A percentile compares a stretch with the other conserved stretches of the same genome.
Evolutionary conservation across 2,888 invertebrate genomes (phyloP).

Genomic region (Meteorus cinctellus): DNA sequence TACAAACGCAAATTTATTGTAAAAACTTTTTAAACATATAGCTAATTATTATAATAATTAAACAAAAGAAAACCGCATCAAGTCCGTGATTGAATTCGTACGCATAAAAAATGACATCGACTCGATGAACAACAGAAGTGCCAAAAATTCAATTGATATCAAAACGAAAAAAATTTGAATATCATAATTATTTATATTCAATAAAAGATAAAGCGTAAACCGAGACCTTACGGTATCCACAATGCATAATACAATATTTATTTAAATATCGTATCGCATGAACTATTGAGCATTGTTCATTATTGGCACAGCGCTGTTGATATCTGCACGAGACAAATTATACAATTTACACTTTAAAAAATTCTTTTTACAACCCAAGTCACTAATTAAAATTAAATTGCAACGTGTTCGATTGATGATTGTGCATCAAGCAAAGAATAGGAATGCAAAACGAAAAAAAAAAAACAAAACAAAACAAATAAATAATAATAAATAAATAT

Average conservation of each 20-base stretch:
- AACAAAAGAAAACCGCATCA: too few species aligned
- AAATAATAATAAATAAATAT: background rate
- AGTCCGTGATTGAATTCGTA: too few species aligned
- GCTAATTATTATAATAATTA: too few species aligned
- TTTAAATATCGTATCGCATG: constrained; percentile 50
- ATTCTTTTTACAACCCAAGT: background rate
- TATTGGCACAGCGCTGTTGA: constrained; percentile 41
- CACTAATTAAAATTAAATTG: background rate
- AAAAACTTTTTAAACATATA: too few species aligned
- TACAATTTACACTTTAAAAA: constrained; percentile 27
- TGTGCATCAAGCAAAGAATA: background rate
- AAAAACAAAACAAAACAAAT: too few species aligned
- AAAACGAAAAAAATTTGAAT: too few species aligned
- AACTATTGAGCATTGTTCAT: constrained; percentile 49
- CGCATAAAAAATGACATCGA: too few species aligned
- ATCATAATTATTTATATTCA: too few species aligned
- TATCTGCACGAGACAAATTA: constrained; percentile 44
- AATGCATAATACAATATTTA: background rate
- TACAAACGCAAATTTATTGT: too few species aligned
- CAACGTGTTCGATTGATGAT: background rate
- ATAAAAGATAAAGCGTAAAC: background rate
- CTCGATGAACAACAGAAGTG: too few species aligned
- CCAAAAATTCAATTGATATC: too few species aligned
- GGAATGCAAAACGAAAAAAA: background rate
- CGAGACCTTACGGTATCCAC: background rate